A percentile compares a stretch with the other conserved stretches of the same genome.
These are phyloP conservation scores for Mellilla xanthometata DNA, from an alignment of 2,888 invertebrate species.

Conservation along the genomic window DNA sequence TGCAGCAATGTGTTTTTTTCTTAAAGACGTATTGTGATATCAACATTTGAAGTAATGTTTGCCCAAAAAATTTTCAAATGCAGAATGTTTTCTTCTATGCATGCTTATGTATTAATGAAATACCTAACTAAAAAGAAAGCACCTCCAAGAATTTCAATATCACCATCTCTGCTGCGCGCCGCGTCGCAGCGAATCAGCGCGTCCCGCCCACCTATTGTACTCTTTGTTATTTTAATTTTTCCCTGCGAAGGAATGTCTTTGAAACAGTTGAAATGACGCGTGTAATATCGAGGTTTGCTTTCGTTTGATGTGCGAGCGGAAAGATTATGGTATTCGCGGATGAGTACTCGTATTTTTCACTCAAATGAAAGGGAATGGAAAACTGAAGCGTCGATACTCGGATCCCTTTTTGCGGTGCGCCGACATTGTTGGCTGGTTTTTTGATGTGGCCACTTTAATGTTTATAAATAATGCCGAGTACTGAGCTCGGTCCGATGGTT, in stretches of 20 bases:
- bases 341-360: slow-evolving; percentile 68
- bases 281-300: slow-evolving; percentile 74
- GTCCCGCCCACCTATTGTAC: slow-evolving; percentile 51
- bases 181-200: slow-evolving; percentile 56
- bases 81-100: neutral
- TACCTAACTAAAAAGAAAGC: slow-evolving; percentile 23
- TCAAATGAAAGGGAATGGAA: slow-evolving; percentile 58
- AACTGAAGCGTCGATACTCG: slow-evolving; percentile 48
- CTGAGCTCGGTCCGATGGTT: slow-evolving; percentile 13
- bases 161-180: slow-evolving; percentile 42
- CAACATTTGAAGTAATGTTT: no score
- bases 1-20: no score
- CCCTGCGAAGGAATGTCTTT: slow-evolving; percentile 74
- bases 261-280: slow-evolving; percentile 79
- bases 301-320: slow-evolving; percentile 67
- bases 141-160: slow-evolving; percentile 65
- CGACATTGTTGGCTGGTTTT: slow-evolving; percentile 50
- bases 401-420: slow-evolving; percentile 61
- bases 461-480: slow-evolving; percentile 32
- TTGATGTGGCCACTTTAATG: slow-evolving; percentile 53
- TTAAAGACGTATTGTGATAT: no score
- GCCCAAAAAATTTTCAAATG: no score
- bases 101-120: slow-evolving; percentile 5
- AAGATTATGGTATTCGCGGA: slow-evolving; percentile 70
- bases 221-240: slow-evolving; percentile 79